Conservation (phyloP, 2,113 vertebrate species). For the Microtus pennsylvanicus region DNA sequence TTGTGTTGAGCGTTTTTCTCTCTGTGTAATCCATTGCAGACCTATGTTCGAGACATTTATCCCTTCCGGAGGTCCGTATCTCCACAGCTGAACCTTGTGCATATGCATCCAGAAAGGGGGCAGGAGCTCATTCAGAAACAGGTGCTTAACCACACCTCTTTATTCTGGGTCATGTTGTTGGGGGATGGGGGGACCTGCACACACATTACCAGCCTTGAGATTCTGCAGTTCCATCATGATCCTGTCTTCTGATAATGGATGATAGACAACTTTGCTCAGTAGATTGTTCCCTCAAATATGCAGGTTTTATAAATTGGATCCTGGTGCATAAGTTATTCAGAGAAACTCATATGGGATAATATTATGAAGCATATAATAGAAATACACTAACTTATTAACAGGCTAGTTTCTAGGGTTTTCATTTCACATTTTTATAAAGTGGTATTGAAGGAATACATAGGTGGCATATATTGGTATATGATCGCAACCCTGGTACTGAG, state of each 20-base stretch:
- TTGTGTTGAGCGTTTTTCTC: not conserved
- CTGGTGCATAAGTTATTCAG: not conserved
- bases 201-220: not conserved
- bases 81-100: constrained; percentile 97
- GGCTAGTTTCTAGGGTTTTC: constrained; percentile 15
- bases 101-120: constrained; percentile 98
- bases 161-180: not conserved
- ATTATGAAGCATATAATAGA: not conserved
- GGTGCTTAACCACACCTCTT: constrained; percentile 80
- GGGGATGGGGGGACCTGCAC: not conserved
- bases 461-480: no score
- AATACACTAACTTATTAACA: constrained; percentile 20
- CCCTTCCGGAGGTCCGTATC: constrained; percentile 98
- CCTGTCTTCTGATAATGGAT: not conserved
- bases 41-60: constrained; percentile 98
- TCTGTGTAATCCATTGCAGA: constrained; percentile 86
- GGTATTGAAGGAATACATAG: not conserved
- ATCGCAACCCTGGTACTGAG: not conserved
- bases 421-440: constrained; percentile 25
- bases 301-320: constrained; percentile 8
- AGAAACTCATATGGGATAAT: not conserved
- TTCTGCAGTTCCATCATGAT: not conserved
- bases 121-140: constrained; percentile 99
- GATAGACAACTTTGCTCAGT: not conserved
- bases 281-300: not conserved